Conservation (phyloP, 1,140 invertebrate genomes). For the Drosophila rhopaloa region DNA sequence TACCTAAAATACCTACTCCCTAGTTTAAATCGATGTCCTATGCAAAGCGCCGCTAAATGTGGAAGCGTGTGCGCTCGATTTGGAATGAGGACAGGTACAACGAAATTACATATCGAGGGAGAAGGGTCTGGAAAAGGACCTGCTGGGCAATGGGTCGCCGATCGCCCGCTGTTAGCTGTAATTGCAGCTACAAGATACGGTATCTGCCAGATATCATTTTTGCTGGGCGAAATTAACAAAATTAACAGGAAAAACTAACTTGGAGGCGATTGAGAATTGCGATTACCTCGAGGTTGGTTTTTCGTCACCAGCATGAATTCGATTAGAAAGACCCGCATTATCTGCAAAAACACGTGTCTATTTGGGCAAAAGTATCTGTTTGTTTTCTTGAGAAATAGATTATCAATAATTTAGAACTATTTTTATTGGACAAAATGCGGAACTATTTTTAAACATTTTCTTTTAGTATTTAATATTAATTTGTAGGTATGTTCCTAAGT, state of each 20-base stretch:
- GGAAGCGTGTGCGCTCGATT: constrained; percentile 51
- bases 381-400: not conserved
- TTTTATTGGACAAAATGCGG: not conserved
- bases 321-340: constrained; percentile 45
- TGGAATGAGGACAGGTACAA: not conserved
- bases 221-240: constrained; percentile 16
- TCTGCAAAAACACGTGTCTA: constrained; percentile 7
- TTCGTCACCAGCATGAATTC: constrained; percentile 15
- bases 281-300: constrained; percentile 10
- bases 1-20: constrained; percentile 14
- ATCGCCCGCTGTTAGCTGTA: constrained; percentile 47
- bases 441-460: too few relatives aligned
- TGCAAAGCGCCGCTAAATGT: constrained; percentile 64
- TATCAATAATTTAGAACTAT: not conserved
- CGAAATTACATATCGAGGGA: not conserved
- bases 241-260: constrained; percentile 34
- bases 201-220: constrained; percentile 50
- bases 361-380: constrained; percentile 1
- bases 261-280: constrained; percentile 7
- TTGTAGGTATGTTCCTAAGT: not conserved
- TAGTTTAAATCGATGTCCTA: constrained; percentile 22
- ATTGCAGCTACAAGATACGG: constrained; percentile 52
- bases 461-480: too few relatives aligned
- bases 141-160: constrained; percentile 20
- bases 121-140: not conserved